phyloP scores from a whole-genome alignment of 2,888 invertebrate genomes.

The Calameuta filiformis region DNA sequence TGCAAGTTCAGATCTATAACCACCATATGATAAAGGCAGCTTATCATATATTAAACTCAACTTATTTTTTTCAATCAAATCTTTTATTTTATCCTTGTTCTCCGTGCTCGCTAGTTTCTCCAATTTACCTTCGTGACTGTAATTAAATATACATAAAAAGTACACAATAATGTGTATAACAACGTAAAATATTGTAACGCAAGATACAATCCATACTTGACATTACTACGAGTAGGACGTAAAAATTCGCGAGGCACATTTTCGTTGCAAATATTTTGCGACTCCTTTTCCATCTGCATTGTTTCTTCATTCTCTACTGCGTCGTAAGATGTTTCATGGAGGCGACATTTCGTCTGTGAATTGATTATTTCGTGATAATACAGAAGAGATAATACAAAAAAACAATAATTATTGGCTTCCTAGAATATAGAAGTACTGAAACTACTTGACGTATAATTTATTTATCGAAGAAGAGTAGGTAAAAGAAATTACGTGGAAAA shows the following conservation, averaged over 20 bases:
- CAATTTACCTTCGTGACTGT: not conserved
- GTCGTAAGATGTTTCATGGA: no score
- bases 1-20: conserved; percentile 52
- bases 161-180: conserved; percentile 32
- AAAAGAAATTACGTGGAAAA: not conserved
- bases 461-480: no score
- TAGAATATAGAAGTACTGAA: conserved; percentile 20
- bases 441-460: conserved; percentile 38
- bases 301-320: no score
- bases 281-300: no score
- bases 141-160: not conserved
- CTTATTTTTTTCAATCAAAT: conserved; percentile 52
- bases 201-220: conserved; percentile 56
- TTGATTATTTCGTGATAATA: no score
- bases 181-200: conserved; percentile 34
- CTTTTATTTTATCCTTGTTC: conserved; percentile 49
- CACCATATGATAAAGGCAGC: conserved; percentile 55
- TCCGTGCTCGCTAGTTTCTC: conserved; percentile 48
- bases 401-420: not conserved
- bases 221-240: conserved; percentile 27
- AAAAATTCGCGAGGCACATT: no score
- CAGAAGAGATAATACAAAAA: not conserved
- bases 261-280: no score
- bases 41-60: conserved; percentile 60
- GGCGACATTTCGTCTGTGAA: no score